A percentile compares a stretch with the other conserved stretches of the same genome.
phyloP scores from a whole-genome alignment of 2,888 invertebrate genomes.

The Tetropium fuscum region DNA sequence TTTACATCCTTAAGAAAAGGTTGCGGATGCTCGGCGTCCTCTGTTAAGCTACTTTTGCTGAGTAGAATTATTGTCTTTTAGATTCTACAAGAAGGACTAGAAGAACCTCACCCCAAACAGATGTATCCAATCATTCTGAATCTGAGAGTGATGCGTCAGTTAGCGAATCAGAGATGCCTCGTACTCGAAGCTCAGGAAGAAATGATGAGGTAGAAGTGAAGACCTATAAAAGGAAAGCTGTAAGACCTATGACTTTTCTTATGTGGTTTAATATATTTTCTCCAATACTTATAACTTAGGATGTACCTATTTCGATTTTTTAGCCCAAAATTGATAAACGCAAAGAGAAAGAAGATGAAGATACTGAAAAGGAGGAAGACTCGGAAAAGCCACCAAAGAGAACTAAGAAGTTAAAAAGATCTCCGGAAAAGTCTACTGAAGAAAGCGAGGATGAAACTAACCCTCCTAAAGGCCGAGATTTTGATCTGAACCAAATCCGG shows the following conservation, averaged over 20 bases:
- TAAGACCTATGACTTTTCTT: slow-evolving; percentile 38
- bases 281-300: neutral
- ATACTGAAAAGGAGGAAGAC: slow-evolving; percentile 66
- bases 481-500: slow-evolving; percentile 86
- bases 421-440: slow-evolving; percentile 63
- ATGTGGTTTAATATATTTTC: neutral
- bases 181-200: slow-evolving; percentile 59
- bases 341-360: slow-evolving; percentile 65
- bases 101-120: slow-evolving; percentile 71
- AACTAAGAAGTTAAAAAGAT: slow-evolving; percentile 63
- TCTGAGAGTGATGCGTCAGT: slow-evolving; percentile 69
- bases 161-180: slow-evolving; percentile 57
- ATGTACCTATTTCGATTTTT: slow-evolving; percentile 12
- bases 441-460: slow-evolving; percentile 66
- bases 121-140: slow-evolving; percentile 71
- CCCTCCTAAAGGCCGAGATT: slow-evolving; percentile 77
- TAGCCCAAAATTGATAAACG: slow-evolving; percentile 57
- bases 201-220: slow-evolving; percentile 57
- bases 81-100: slow-evolving; percentile 60
- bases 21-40: too few relatives aligned
- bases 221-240: slow-evolving; percentile 49
- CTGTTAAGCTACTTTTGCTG: neutral
- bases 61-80: slow-evolving; percentile 15
- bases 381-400: slow-evolving; percentile 44
- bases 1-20: too few relatives aligned